phyloP scores from a whole-genome alignment of 2,888 invertebrate species.

The Oscheius myriophilus region DNA sequence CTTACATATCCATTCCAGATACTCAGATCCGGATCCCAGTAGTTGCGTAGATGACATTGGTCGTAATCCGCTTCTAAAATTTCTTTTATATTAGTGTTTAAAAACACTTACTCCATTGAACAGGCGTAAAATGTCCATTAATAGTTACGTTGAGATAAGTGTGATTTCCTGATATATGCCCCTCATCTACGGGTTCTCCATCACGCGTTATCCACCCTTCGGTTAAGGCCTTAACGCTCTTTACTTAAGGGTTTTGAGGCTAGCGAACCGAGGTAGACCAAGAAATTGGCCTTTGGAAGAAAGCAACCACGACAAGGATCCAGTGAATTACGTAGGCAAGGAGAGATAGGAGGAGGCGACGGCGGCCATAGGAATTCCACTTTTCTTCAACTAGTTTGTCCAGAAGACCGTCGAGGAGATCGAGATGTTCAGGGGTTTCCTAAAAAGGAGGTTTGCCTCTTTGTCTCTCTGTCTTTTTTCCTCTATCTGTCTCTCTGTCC shows the following conservation, averaged over 20 bases:
- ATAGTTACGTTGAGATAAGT: neutral
- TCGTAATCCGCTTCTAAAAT: conserved; percentile 31
- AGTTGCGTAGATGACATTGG: conserved; percentile 48
- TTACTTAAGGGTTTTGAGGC: no score
- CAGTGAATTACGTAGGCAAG: conserved; percentile 90
- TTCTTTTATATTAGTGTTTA: neutral
- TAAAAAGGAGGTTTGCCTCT: conserved; percentile 74
- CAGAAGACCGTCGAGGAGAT: conserved; percentile 90
- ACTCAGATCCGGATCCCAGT: conserved; percentile 30
- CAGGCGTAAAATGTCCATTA: neutral
- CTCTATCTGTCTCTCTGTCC: no score
- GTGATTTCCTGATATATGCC: neutral
- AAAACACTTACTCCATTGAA: conserved; percentile 6
- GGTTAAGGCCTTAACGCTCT: neutral
- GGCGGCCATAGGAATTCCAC: conserved; percentile 91
- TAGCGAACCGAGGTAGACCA: conserved; percentile 55
- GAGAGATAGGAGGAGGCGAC: conserved; percentile 76
- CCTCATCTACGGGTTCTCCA: neutral
- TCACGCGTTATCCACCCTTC: conserved; percentile 17
- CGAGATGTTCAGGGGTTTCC: conserved; percentile 93
- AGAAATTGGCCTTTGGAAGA: conserved; percentile 80
- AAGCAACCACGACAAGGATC: conserved; percentile 85
- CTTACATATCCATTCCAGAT: conserved; percentile 12
- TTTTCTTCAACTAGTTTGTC: conserved; percentile 93
- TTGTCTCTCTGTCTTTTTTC: no score